Evolutionary conservation across 2,888 invertebrate genomes (phyloP), one percentile per base, ranked within the genome.

Genomic region (Parthenolecanium corni): DNA sequence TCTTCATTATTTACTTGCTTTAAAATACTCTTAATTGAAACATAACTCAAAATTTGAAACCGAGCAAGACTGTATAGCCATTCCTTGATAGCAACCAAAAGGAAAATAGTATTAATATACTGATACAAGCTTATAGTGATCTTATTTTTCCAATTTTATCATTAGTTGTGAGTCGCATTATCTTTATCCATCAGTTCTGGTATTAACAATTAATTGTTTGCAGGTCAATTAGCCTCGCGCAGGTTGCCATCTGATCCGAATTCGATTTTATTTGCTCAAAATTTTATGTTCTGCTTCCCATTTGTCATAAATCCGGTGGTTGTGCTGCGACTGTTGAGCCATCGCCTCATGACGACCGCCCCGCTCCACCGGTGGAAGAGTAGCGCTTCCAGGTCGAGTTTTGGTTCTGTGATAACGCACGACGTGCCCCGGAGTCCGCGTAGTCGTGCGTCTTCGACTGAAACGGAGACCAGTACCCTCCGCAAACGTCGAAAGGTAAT

Each of bases 251-350:
- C 68, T 21, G 72, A 73, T 66, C 71, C 72, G 4, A 64, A 65
- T 52, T 69, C 70, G n/a, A 64, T 70, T 24, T 65, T 68, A 52
- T 72, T 74, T 66, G 72, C 72, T 31, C 71, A 72, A 66, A 72
- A 71, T 64, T 74, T 75, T 67, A 71, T 74, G 66, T 71, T 74
- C 23, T 74, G 74, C 65, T 72, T 78, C 64, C 78, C 79, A 2
- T 72, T 77, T 67, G 73, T 78, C 11, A 74, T 79, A 56, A 77
- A 78, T 69, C 79, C 80, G 1, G 73, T 79, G 38, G 77, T 80
- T 56, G 72, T 80, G 42, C 71, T 80, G 44, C 72, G 80, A 21
- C 73, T 80, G 52, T 73, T 80, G 31, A 76, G 78, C 64, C 80
- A 80, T 70, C 74, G 78, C 64, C 72, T 80, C 65, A 76, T 80